phyloP scores from a whole-genome alignment of 2,113 vertebrate species.

The Ellobius talpinus region DNA sequence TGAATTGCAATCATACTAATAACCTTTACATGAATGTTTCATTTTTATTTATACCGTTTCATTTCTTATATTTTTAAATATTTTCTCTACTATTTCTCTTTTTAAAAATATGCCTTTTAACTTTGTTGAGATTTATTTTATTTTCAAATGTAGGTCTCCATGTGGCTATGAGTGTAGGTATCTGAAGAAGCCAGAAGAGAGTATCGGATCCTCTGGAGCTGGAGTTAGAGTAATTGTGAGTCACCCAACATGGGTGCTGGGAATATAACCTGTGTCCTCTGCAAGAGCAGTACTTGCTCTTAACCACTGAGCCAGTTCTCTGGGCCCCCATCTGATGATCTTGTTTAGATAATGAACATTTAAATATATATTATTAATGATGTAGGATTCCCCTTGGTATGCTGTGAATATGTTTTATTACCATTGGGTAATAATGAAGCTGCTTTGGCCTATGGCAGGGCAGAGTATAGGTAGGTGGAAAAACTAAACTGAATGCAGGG shows the following conservation, averaged over 20 bases:
- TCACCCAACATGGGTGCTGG: not conserved
- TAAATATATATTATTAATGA: not conserved
- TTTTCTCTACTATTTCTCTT: conserved; percentile 11
- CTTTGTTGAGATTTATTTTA: not conserved
- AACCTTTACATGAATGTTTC: not conserved
- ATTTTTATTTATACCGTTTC: conserved; percentile 40
- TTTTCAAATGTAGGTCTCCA: not conserved
- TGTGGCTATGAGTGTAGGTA: not conserved
- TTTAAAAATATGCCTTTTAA: not conserved
- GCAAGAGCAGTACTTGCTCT: not conserved
- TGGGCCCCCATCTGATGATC: not conserved
- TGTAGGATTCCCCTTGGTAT: too few species aligned
- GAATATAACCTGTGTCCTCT: not conserved
- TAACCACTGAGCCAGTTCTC: not conserved
- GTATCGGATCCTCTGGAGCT: not conserved
- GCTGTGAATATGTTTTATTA: too few species aligned
- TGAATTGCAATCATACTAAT: not conserved
- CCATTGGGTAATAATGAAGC: too few species aligned
- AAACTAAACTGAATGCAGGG: too few species aligned
- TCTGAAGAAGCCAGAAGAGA: not conserved
- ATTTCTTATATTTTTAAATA: conserved; percentile 23
- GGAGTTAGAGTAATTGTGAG: not conserved
- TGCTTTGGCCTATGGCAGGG: too few species aligned
- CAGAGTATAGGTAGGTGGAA: too few species aligned
- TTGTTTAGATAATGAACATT: conserved; percentile 33